Evolutionary conservation across 2,888 invertebrate species (phyloP), one percentile per base, ranked within the genome.

Genomic region (Lymantria dispar): DNA sequence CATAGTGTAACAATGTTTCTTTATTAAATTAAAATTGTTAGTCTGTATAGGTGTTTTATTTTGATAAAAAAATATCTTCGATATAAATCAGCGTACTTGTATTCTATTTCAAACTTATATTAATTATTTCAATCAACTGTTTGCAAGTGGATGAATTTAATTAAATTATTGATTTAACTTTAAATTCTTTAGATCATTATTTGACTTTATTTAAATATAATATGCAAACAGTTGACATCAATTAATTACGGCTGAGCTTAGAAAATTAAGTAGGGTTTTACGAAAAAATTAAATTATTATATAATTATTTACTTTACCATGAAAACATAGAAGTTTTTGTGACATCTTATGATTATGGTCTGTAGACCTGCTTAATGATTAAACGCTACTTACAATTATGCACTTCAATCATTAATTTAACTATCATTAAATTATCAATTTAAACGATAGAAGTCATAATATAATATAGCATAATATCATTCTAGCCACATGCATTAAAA

Each of bases 341-440:
- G 62, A 57, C 60, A 60, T 61, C 55, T 53, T 52, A 58, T 37
- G 45, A 10, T 50, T 53, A 43, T 48, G 51, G 52, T 40, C 49
- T 42, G 7, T 33, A 33, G 22, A 22, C 22, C 22, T 3, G 9
- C 10, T 40, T 40, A 9, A 40, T 40, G 7, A 40, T 5, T 14
- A 14, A n/a, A 40, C 10, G 40, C 40, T 40, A 40, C 13, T 14
- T 14, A 14, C 15, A 13, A 40, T 57, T 43, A 52, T 52, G 64
- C 66, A 76, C 80, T 80, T 77, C 78, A 60, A 68, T 70, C 80
- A 82, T 82, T 72, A 86, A 86, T 86, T 87, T 85, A 85, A 87
- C 77, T 64, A 52, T 36, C 48, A 82, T 86, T 84, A 86, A 87
- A 87, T 84, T 86, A 74, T 85, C 57, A 58, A 85, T 86, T 64